Evolutionary conservation across 2,797 vertebrate genomes (phyloP).

Genomic region (Paramormyrops hopkinsi): DNA sequence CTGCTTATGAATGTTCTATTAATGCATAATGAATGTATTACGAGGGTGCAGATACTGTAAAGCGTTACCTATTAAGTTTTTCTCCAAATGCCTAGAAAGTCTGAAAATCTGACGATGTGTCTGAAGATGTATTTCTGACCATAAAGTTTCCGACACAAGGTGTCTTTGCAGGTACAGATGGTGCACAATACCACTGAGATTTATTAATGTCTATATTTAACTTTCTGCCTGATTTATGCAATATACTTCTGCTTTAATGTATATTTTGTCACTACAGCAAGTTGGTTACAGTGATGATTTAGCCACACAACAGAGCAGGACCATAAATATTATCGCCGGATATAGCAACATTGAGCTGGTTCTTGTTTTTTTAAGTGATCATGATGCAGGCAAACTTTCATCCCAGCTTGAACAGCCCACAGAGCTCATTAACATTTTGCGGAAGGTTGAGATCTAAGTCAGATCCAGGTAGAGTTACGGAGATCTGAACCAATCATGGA

Average conservation of each 20-base stretch:
- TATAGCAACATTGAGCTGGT: not conserved
- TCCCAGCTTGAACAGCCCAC: not conserved
- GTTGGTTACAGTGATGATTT: not conserved
- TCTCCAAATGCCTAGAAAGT: not conserved
- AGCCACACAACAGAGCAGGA: not conserved
- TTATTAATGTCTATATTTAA: constrained; percentile 19
- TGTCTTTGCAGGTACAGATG: constrained; percentile 3
- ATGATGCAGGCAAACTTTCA: not conserved
- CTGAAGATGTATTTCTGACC: not conserved
- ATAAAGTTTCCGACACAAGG: not conserved
- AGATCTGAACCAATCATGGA: not conserved
- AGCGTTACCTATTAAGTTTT: not conserved
- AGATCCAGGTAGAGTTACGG: not conserved
- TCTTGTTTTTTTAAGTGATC: not conserved
- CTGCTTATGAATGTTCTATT: not conserved
- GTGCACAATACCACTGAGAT: constrained; percentile 5
- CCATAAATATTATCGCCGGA: not conserved
- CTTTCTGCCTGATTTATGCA: not conserved
- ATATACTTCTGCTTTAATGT: not conserved
- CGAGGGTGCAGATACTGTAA: not conserved
- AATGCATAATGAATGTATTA: not conserved
- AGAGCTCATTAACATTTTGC: not conserved
- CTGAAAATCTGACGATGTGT: not conserved
- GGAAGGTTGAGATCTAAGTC: not conserved
- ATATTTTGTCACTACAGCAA: not conserved